phyloP scores from a whole-genome alignment of 2,113 vertebrate genomes.

The Corapipo altera region DNA sequence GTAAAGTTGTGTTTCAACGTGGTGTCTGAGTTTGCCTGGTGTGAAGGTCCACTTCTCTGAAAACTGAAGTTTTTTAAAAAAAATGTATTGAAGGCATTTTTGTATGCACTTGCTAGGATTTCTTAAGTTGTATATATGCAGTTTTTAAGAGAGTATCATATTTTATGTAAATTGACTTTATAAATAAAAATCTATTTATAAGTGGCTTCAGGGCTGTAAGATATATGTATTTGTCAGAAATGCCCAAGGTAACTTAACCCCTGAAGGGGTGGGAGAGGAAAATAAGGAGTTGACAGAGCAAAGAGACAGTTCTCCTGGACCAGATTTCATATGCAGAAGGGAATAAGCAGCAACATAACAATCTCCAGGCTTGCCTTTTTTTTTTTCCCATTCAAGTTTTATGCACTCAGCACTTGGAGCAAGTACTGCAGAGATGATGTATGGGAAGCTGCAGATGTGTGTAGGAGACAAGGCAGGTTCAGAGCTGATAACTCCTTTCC shows the following conservation, averaged over 20 bases:
- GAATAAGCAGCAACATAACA: background rate
- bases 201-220: background rate
- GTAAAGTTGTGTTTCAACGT: conserved; percentile 9
- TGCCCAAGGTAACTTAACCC: background rate
- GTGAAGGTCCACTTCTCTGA: conserved; percentile 67
- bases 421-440: background rate
- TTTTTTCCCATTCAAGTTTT: fast-evolving
- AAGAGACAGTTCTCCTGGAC: background rate
- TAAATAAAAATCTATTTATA: conserved; percentile 96
- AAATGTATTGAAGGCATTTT: conserved; percentile 78
- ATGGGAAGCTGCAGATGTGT: background rate
- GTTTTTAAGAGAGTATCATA: conserved; percentile 85
- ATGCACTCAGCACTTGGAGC: background rate
- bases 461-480: background rate
- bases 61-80: conserved; percentile 63
- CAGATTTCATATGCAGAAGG: background rate
- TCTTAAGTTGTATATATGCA: conserved; percentile 81
- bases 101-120: conserved; percentile 84
- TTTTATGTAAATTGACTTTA: conserved; percentile 92
- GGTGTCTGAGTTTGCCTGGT: conserved; percentile 43
- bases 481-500: background rate
- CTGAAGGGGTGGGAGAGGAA: background rate
- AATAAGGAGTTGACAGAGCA: fast-evolving
- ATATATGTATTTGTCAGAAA: background rate
- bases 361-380: background rate